These are phyloP conservation scores for Cyphomyrmex costatus DNA, from an alignment of 1,140 invertebrate species.

Conservation along the genomic window DNA sequence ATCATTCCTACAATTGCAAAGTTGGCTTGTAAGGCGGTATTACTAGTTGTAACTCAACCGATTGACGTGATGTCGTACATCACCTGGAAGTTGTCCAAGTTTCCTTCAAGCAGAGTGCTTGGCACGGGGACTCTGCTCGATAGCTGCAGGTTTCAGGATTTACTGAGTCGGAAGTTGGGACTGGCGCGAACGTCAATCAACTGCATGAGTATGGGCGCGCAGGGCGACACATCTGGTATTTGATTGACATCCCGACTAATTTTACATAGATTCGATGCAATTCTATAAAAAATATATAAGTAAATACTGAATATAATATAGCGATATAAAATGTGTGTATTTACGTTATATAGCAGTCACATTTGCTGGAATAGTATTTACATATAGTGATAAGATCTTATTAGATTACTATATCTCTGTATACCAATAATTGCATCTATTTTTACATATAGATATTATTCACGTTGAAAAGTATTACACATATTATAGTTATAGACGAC, in stretches of 20 bases:
- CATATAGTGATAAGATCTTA: neutral
- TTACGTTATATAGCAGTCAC: no score
- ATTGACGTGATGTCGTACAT: conserved; percentile 90
- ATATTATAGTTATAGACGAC: conserved; percentile 2
- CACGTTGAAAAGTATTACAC: neutral
- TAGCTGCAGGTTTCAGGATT: conserved; percentile 88
- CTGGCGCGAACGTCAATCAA: conserved; percentile 87
- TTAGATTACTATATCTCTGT: neutral
- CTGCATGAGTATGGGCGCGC: conserved; percentile 89
- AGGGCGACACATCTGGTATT: conserved; percentile 88
- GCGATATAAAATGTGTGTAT: no score
- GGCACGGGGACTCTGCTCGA: conserved; percentile 90
- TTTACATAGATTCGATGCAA: neutral
- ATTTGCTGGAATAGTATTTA: neutral
- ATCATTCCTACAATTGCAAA: conserved; percentile 88
- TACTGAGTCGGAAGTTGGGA: conserved; percentile 88
- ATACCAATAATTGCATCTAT: neutral
- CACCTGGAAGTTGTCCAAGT: conserved; percentile 90
- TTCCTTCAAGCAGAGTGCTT: conserved; percentile 88
- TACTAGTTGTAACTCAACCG: conserved; percentile 89
- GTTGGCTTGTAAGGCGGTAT: conserved; percentile 87
- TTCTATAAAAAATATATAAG: no score
- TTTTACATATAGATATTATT: neutral
- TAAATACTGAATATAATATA: no score
- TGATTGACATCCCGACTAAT: neutral